These are phyloP conservation scores for Osmoderma eremita DNA, from an alignment of 2,888 invertebrate species.

Conservation along the genomic window DNA sequence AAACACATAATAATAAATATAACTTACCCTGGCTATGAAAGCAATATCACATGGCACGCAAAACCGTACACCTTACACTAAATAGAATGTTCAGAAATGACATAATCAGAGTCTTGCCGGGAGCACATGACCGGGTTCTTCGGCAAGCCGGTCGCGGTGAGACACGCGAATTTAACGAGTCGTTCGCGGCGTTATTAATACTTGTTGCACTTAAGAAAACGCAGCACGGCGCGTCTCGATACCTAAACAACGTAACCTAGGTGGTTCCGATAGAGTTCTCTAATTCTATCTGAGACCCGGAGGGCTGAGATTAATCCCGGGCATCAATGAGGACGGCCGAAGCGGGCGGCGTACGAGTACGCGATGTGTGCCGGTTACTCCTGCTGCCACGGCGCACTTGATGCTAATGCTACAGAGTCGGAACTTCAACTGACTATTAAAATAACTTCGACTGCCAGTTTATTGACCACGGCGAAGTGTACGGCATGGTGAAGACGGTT, in stretches of 20 bases:
- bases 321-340: constrained; percentile 28
- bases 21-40: constrained; percentile 15
- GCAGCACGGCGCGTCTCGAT: neutral
- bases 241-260: neutral
- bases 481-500: constrained; percentile 29
- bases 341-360: constrained; percentile 1
- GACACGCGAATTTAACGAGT: constrained; percentile 13
- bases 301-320: constrained; percentile 15
- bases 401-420: constrained; percentile 38
- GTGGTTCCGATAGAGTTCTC: constrained; percentile 7
- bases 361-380: constrained; percentile 32
- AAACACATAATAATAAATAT: neutral
- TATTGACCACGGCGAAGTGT: constrained; percentile 37
- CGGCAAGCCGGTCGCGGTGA: constrained; percentile 2
- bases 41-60: constrained; percentile 20
- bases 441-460: constrained; percentile 38
- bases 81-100: constrained; percentile 27
- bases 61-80: constrained; percentile 33
- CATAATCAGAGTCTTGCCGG: constrained; percentile 28
- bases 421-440: constrained; percentile 38
- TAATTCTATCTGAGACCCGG: constrained; percentile 6
- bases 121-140: constrained; percentile 28
- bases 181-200: constrained; percentile 9
- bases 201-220: neutral
- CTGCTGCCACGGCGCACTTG: constrained; percentile 35